Evolutionary conservation across 2,113 vertebrate species (phyloP).

Genomic region (Lepisosteus oculatus): DNA sequence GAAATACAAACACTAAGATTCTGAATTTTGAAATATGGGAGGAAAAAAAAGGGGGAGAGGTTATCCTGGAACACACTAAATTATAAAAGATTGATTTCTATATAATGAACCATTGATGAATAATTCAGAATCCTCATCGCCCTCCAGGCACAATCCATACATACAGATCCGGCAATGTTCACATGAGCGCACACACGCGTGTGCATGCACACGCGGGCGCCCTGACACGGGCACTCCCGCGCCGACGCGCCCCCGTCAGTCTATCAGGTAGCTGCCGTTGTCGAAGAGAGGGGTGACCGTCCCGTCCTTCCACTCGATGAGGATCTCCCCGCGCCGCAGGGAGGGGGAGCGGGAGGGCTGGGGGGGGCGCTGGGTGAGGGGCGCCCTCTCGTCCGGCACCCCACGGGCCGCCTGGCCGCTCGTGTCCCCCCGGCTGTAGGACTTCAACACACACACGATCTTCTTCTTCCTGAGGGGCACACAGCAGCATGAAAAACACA

Average conservation of each 20-base stretch:
- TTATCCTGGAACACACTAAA: no score
- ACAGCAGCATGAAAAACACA: background rate
- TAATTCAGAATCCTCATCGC: no score
- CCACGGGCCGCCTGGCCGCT: conserved; percentile 58
- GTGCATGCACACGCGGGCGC: background rate
- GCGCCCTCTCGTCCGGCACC: conserved; percentile 50
- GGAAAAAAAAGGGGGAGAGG: no score
- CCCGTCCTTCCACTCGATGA: conserved; percentile 81
- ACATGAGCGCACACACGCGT: background rate
- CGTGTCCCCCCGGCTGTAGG: conserved; percentile 45
- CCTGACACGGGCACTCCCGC: background rate
- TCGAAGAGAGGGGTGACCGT: conserved; percentile 78
- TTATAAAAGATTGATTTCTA: no score
- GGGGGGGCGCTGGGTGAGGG: conserved; percentile 52
- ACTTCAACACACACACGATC: conserved; percentile 70
- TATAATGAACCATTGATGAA: no score
- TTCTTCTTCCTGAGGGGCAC: conserved; percentile 65
- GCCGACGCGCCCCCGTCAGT: conserved; percentile 22
- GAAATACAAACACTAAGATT: no score
- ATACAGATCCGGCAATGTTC: background rate
- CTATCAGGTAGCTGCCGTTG: conserved; percentile 37
- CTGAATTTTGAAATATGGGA: no score
- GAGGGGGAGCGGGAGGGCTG: conserved; percentile 59
- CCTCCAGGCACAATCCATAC: background rate
- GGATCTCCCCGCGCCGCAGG: conserved; percentile 70